These are phyloP conservation scores for Brachyistius frenatus DNA, from an alignment of 2,113 vertebrate genomes.

Conservation along the genomic window DNA sequence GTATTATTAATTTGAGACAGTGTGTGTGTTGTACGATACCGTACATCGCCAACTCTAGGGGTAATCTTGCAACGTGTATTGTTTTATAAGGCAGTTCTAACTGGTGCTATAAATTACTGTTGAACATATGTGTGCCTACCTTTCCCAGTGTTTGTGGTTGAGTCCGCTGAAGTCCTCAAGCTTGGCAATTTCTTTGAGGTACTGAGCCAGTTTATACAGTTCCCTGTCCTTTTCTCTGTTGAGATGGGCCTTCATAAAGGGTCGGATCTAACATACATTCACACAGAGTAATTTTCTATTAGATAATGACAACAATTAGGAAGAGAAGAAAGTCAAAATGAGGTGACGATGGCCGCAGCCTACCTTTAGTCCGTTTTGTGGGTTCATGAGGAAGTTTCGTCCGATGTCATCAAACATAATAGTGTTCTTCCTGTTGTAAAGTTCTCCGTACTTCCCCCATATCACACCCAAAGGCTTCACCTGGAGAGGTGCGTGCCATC, in stretches of 20 bases:
- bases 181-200: slow-evolving; percentile 98
- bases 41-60: too few relatives aligned
- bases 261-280: slow-evolving; percentile 89
- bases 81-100: not conserved
- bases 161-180: slow-evolving; percentile 95
- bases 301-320: not conserved
- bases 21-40: too few relatives aligned
- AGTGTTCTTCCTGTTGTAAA: slow-evolving; percentile 98
- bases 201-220: slow-evolving; percentile 97
- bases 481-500: slow-evolving; percentile 77
- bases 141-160: slow-evolving; percentile 99
- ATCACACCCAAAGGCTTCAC: slow-evolving; percentile 98
- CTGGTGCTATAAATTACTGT: not conserved
- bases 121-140: slow-evolving; percentile 76
- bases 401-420: slow-evolving; percentile 99
- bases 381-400: slow-evolving; percentile 99
- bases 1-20: not conserved
- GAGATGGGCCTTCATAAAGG: slow-evolving; percentile 99
- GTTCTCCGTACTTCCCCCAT: slow-evolving; percentile 97
- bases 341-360: not conserved
- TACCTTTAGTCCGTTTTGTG: slow-evolving; percentile 98
- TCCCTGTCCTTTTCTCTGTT: slow-evolving; percentile 98
- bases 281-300: not conserved
- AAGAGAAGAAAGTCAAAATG: not conserved
- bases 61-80: too few relatives aligned